A percentile compares a stretch with the other conserved stretches of the same genome.
phyloP scores from a whole-genome alignment of 1,140 invertebrate species.

The Apis mellifera region Amel_HAv3.1 CM009937.2:9795501-9796000 shows the following conservation, averaged over 20 bases:
- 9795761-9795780: conserved; percentile 21
- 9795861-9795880: too few relatives aligned
- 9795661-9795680: conserved; percentile 36
- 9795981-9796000: too few relatives aligned
- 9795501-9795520: conserved; percentile 14
- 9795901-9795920: too few relatives aligned
- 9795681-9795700: conserved; percentile 16
- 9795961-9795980: too few relatives aligned
- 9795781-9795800: conserved; percentile 35
- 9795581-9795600: too few relatives aligned
- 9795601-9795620: too few relatives aligned
- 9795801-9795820: conserved; percentile 49
- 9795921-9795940: too few relatives aligned
- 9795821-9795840: too few relatives aligned
- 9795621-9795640: neutral
- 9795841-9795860: too few relatives aligned
- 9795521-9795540: conserved; percentile 1
- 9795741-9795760: conserved; percentile 13
- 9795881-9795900: too few relatives aligned
- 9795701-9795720: conserved; percentile 31
- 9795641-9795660: conserved; percentile 34
- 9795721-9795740: conserved; percentile 31
- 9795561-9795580: neutral
- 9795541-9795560: conserved; percentile 6
- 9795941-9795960: too few relatives aligned